Evolutionary conservation across 2,797 vertebrate species (phyloP).

Genomic region (Sebastes nivosus): DNA sequence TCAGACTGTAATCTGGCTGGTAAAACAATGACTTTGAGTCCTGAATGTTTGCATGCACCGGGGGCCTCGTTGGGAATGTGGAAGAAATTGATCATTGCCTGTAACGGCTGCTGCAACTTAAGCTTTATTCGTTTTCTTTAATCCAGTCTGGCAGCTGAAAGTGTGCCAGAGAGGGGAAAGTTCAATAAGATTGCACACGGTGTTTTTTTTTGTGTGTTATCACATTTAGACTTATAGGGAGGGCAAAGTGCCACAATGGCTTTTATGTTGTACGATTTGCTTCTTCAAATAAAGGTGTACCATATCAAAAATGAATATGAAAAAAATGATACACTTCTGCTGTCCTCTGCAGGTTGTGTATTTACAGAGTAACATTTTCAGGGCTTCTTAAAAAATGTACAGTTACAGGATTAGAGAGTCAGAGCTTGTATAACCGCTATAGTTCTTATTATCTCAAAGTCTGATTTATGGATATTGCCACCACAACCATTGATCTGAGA

Average conservation of each 20-base stretch:
- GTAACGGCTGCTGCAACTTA: not conserved
- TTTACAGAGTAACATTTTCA: not conserved
- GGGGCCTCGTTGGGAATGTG: not conserved
- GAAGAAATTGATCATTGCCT: not conserved
- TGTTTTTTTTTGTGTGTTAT: slow-evolving; percentile 16
- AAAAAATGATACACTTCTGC: not conserved
- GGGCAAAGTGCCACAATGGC: not conserved
- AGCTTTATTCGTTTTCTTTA: not conserved
- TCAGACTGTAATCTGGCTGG: not conserved
- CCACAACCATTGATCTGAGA: not conserved
- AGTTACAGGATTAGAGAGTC: not conserved
- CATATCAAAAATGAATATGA: not conserved
- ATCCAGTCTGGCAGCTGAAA: slow-evolving; percentile 24
- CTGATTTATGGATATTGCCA: not conserved
- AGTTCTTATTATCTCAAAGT: not conserved
- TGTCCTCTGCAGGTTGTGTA: not conserved
- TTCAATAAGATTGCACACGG: slow-evolving; percentile 41
- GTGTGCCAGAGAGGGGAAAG: slow-evolving; percentile 54
- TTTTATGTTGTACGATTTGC: not conserved
- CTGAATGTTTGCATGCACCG: not conserved
- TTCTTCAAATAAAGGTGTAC: not conserved
- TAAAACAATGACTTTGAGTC: not conserved
- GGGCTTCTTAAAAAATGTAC: not conserved
- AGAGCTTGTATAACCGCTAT: not conserved
- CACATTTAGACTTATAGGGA: not conserved